Evolutionary conservation across 2,888 invertebrate genomes (phyloP).

Genomic region (Cryptosula pallasiana): DNA sequence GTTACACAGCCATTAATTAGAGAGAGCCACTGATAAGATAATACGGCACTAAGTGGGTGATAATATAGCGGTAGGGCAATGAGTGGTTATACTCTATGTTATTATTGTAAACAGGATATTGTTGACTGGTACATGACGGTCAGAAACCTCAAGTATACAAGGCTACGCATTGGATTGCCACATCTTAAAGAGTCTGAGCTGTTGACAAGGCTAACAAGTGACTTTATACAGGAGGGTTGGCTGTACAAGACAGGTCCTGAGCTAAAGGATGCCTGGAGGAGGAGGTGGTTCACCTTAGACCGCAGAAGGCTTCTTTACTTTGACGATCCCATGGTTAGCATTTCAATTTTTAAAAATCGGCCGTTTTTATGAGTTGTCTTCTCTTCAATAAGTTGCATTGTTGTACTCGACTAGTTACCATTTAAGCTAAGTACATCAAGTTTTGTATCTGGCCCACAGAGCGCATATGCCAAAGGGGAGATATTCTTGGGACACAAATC

Average conservation of each 20-base stretch:
- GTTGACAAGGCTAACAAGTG: conserved; percentile 67
- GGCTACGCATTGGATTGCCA: conserved; percentile 78
- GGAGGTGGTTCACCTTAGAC: conserved; percentile 83
- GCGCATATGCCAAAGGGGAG: conserved; percentile 84
- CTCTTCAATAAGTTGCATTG: too few relatives aligned
- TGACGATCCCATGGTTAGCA: conserved; percentile 68
- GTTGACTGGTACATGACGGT: conserved; percentile 81
- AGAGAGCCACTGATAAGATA: too few relatives aligned
- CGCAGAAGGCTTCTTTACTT: conserved; percentile 88
- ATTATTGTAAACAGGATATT: too few relatives aligned
- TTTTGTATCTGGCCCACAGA: conserved; percentile 54
- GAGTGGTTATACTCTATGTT: too few relatives aligned
- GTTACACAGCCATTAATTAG: too few relatives aligned
- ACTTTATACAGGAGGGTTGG: conserved; percentile 81
- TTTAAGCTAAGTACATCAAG: too few relatives aligned
- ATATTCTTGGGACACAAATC: conserved; percentile 76
- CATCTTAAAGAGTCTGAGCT: conserved; percentile 56
- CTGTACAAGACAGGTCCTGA: conserved; percentile 83
- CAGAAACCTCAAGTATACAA: conserved; percentile 75
- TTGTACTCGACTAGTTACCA: too few relatives aligned
- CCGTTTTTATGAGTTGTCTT: too few relatives aligned
- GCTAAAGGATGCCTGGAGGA: conserved; percentile 72
- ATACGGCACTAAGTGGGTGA: too few relatives aligned
- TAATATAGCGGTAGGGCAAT: too few relatives aligned
- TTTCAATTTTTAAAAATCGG: too few relatives aligned